Conservation (phyloP, 37 sponge, comb jelly and placozoan genomes). For the Cliona cf. orientalis region DNA sequence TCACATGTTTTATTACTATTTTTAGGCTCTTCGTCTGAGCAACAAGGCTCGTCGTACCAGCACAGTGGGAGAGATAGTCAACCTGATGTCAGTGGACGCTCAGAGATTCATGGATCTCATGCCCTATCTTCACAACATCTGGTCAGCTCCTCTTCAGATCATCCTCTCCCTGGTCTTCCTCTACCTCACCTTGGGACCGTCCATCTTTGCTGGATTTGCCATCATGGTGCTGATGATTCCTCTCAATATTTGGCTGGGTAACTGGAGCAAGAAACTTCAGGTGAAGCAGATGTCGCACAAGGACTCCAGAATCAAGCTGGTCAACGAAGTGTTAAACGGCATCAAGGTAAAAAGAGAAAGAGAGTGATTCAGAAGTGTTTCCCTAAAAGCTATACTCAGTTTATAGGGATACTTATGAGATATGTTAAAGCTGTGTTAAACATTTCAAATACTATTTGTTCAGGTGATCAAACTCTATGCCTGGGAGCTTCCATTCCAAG, state of each 20-base stretch:
- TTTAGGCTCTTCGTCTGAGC: slow-evolving; percentile 81
- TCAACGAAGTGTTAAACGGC: slow-evolving; percentile 92
- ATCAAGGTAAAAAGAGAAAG: slow-evolving; percentile 84
- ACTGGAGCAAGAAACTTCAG: slow-evolving; percentile 43
- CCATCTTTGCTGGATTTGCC: slow-evolving; percentile 85
- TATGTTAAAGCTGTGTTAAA: too few relatives aligned
- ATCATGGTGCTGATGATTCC: slow-evolving; percentile 89
- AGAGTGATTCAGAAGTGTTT: too few relatives aligned
- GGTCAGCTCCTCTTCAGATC: slow-evolving; percentile 93
- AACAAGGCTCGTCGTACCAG: slow-evolving; percentile 71
- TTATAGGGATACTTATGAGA: too few relatives aligned
- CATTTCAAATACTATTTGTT: neutral
- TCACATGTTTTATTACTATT: too few relatives aligned
- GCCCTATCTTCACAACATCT: slow-evolving; percentile 80
- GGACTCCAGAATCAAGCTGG: slow-evolving; percentile 80
- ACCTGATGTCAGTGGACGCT: slow-evolving; percentile 96
- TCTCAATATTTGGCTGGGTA: slow-evolving; percentile 62
- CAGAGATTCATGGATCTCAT: slow-evolving; percentile 92
- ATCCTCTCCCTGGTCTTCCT: slow-evolving; percentile 79
- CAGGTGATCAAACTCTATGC: slow-evolving; percentile 98
- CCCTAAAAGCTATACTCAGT: too few relatives aligned
- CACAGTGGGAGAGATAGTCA: slow-evolving; percentile 96
- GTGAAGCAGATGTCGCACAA: slow-evolving; percentile 67
- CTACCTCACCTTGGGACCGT: slow-evolving; percentile 76
- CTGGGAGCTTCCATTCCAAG: slow-evolving; percentile 89